Conservation (phyloP, 2,797 vertebrate species). For the Pantherophis vulpinus region DNA sequence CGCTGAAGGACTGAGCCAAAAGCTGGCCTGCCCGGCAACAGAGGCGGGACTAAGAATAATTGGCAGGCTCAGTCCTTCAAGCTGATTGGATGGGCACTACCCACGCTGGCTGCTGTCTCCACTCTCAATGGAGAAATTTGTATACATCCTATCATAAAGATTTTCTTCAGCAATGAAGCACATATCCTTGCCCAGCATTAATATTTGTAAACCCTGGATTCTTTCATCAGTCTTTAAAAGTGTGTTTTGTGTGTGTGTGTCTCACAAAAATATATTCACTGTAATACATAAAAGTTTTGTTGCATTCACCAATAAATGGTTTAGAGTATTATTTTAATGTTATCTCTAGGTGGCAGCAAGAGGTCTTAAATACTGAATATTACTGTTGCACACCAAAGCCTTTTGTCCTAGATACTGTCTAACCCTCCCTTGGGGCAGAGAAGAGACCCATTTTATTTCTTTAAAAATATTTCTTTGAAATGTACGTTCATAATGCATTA, state of each 20-base stretch:
- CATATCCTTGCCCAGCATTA: neutral
- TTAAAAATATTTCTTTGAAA: neutral
- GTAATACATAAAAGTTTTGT: neutral
- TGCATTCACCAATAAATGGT: neutral
- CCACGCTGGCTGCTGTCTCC: no score
- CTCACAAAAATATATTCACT: neutral
- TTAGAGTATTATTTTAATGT: conserved; percentile 4
- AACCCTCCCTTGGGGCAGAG: neutral
- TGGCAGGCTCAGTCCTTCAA: no score
- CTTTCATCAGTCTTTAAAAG: neutral
- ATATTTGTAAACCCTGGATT: neutral
- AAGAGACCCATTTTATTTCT: neutral
- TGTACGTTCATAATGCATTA: neutral
- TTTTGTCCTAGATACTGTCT: neutral
- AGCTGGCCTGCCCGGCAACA: no score
- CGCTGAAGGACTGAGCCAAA: no score
- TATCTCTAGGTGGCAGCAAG: conserved; percentile 65
- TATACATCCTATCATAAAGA: neutral
- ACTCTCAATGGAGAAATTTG: no score
- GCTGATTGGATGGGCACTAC: no score
- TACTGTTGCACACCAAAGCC: neutral
- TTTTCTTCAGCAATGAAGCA: neutral
- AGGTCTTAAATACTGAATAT: conserved; percentile 6
- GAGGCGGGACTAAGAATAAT: no score
- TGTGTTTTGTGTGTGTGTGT: neutral